Base-by-base conservation (phyloP, 2,113 vertebrate species). In the Otis tarda region DNA sequence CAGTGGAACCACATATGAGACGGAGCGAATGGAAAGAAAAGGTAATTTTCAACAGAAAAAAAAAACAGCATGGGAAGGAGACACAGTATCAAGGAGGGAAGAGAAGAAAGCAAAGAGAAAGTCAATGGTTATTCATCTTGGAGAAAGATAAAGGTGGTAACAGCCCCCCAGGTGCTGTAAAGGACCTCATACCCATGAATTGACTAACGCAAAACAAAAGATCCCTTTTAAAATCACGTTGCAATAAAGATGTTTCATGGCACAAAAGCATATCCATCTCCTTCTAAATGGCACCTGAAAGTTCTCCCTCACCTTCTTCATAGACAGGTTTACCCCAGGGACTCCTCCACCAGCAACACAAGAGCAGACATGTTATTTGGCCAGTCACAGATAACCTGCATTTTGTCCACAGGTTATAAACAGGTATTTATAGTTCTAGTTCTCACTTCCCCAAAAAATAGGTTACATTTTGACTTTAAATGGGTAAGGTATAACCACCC, bases 331-430 rank as follows among this genome's bases (percentile, higher is more conserved):
- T 73, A 50, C 3, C 18, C n/a, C 30, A 17, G 10, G 31, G 30
- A 24, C 13, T 28, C 24, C 47, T 52, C 39, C 6, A 0, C 2
- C 8, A 55, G 28, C n/a, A 74, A 31, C 21, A 7, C 0, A 2
- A 56, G 20, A 69, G 55, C 50, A 45, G 82, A 50, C 16, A 14
- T 0, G 0, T 45, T 45, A 35, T 57, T 19, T 78, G 43, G 52
- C n/a, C 27, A 71, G 43, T 24, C 52, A 35, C 35, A 75, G 71
- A 55, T 9, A 86, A 33, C 6, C 31, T 56, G 19, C 3, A 5
- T 64, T 90, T 88, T 69, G 20, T 12, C 55, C 55, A 84, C 18
- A 23, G 41, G 52, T 39, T 52, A 67, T 18, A 56, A 83, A 59
- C 9, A 41, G 17, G 4, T 78, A 56, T 57, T 64, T 83, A 11